These are phyloP conservation scores for Prosopocoilus inquinatus DNA, from an alignment of 2,888 invertebrate genomes.

Conservation along the genomic window DNA sequence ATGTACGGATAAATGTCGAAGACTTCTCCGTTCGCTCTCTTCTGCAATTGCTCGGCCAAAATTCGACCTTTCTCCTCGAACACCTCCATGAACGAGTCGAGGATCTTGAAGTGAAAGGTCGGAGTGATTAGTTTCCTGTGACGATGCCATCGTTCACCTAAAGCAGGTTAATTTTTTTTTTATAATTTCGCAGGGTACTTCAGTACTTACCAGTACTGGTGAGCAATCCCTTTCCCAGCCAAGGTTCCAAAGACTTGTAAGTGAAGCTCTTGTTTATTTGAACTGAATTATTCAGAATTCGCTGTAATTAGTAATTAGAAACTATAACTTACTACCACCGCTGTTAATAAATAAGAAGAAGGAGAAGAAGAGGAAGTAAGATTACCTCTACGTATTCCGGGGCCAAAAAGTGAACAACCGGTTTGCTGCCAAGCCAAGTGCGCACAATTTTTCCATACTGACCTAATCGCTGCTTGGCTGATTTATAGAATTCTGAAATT, in stretches of 20 bases:
- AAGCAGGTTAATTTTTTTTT: too few relatives aligned
- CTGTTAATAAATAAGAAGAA: too few relatives aligned
- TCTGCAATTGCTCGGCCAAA: constrained; percentile 27
- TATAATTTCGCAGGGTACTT: not conserved
- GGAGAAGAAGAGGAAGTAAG: not conserved
- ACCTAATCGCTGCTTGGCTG: not conserved
- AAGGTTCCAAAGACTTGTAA: constrained; percentile 1
- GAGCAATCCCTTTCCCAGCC: constrained; percentile 15
- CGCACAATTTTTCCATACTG: constrained; percentile 28
- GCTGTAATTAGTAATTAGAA: constrained; percentile 8
- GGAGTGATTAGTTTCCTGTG: constrained; percentile 37
- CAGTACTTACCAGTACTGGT: constrained; percentile 8
- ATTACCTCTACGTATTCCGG: constrained; percentile 33
- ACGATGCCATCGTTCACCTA: constrained; percentile 33
- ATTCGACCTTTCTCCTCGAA: constrained; percentile 36
- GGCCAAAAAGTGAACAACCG: constrained; percentile 32
- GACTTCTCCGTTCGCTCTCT: constrained; percentile 30
- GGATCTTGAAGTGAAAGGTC: constrained; percentile 40
- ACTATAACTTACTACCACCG: too few relatives aligned
- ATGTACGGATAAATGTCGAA: constrained; percentile 40
- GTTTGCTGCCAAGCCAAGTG: constrained; percentile 31
- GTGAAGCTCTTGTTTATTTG: constrained; percentile 7
- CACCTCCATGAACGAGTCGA: constrained; percentile 37
- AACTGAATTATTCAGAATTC: constrained; percentile 4
- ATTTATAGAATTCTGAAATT: not conserved